A percentile compares a stretch with the other conserved stretches of the same genome.
Evolutionary conservation across 2,888 invertebrate genomes (phyloP).

Genomic region (Bembecia ichneumoniformis): DNA sequence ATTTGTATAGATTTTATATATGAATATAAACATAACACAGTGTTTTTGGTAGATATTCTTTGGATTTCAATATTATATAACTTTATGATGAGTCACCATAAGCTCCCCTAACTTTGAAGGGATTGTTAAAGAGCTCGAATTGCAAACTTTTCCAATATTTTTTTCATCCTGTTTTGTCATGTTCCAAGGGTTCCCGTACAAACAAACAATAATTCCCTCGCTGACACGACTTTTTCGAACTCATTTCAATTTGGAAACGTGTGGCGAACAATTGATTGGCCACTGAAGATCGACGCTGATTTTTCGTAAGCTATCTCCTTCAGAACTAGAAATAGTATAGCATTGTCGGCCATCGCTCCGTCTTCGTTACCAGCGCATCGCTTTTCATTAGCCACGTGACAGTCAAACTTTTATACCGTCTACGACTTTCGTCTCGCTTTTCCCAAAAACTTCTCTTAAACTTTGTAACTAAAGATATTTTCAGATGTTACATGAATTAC

Average conservation of each 20-base stretch:
- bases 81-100: not conserved
- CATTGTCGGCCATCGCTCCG: constrained; percentile 22
- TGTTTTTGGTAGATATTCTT: no score
- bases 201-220: constrained; percentile 54
- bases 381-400: constrained; percentile 49
- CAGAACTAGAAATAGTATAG: constrained; percentile 23
- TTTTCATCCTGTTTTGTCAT: constrained; percentile 59
- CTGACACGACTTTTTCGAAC: constrained; percentile 46
- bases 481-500: no score
- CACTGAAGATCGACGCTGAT: constrained; percentile 22
- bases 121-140: constrained; percentile 32
- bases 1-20: no score
- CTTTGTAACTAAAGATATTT: not conserved
- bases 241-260: constrained; percentile 47
- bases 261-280: constrained; percentile 42
- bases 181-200: constrained; percentile 36
- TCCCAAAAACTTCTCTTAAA: constrained; percentile 20
- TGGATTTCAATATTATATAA: not conserved
- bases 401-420: constrained; percentile 27
- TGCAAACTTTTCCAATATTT: constrained; percentile 61
- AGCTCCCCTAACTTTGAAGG: constrained; percentile 4
- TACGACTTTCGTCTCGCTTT: constrained; percentile 25
- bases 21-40: no score
- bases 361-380: constrained; percentile 53
- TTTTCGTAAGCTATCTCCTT: constrained; percentile 28